These are phyloP conservation scores for Botia almorhae DNA, from an alignment of 2,797 vertebrate species.

Conservation along the genomic window DNA sequence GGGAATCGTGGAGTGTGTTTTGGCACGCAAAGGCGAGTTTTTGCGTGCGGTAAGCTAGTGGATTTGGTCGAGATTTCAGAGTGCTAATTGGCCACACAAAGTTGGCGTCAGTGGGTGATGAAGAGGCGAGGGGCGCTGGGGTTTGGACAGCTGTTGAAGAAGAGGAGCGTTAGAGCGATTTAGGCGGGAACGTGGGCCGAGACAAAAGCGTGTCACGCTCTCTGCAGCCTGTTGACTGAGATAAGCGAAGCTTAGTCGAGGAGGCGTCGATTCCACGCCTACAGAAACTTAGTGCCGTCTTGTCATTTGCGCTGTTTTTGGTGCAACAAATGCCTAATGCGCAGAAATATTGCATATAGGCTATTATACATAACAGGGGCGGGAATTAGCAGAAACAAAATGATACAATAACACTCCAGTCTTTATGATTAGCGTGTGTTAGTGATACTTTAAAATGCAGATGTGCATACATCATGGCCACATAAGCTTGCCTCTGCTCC, in stretches of 20 bases:
- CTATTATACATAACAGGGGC: not conserved
- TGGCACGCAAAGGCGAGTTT: not conserved
- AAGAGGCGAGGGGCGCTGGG: conserved; percentile 26
- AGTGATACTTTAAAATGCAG: too few species aligned
- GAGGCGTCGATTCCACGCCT: conserved; percentile 31
- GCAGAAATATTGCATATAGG: not conserved
- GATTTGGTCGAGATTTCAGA: conserved; percentile 18
- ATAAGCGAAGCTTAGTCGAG: conserved; percentile 63
- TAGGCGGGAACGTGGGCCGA: conserved; percentile 63
- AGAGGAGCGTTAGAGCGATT: conserved; percentile 46
- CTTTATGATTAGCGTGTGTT: too few species aligned
- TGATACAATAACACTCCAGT: too few species aligned
- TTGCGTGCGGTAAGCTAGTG: conserved; percentile 1
- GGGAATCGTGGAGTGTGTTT: not conserved
- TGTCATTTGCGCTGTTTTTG: not conserved
- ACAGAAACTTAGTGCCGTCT: not conserved
- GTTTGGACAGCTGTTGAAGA: conserved; percentile 33
- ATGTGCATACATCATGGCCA: not conserved
- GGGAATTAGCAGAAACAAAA: too few species aligned
- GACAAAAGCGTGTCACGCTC: conserved; percentile 71
- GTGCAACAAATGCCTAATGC: not conserved
- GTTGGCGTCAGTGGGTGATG: conserved; percentile 30
- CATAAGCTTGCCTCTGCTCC: not conserved
- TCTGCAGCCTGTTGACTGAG: conserved; percentile 66
- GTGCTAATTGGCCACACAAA: conserved; percentile 37